Conservation (phyloP, 2,888 invertebrate genomes). For the Conistra vaccinii region DNA sequence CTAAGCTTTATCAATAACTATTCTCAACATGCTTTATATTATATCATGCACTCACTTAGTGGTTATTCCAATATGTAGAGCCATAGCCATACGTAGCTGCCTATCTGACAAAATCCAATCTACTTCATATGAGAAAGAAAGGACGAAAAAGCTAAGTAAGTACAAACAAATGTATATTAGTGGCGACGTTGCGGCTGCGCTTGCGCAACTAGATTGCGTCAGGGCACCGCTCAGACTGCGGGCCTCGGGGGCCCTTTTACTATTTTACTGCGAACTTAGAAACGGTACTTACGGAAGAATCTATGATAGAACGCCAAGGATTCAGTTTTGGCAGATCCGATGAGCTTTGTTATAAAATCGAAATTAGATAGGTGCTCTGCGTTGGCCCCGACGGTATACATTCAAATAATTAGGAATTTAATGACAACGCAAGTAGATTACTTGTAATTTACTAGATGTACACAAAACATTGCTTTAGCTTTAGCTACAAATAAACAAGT, state of each 20-base stretch:
- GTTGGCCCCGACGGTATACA: background rate
- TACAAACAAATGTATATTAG: conserved; percentile 33
- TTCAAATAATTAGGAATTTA: background rate
- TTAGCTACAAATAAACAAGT: conserved; percentile 3
- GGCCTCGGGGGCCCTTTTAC: conserved; percentile 44
- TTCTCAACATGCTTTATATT: background rate
- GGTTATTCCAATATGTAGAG: background rate
- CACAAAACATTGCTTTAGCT: conserved; percentile 13
- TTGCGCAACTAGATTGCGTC: conserved; percentile 76
- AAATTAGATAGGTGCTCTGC: background rate
- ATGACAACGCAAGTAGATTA: background rate
- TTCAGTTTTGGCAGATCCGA: background rate
- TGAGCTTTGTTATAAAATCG: background rate
- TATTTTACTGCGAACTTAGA: conserved; percentile 53
- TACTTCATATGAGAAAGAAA: conserved; percentile 1
- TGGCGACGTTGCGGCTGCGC: conserved; percentile 49
- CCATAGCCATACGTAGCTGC: too few relatives aligned
- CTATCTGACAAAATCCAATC: background rate
- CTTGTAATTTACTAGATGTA: background rate
- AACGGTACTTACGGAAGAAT: conserved; percentile 48
- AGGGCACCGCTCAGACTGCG: conserved; percentile 62
- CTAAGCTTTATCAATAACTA: background rate
- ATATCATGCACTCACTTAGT: background rate
- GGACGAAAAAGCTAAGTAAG: conserved; percentile 19
- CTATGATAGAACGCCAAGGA: background rate